Evolutionary conservation across 2,113 vertebrate genomes (phyloP).

Genomic region (Phylloscopus whistleri): DNA sequence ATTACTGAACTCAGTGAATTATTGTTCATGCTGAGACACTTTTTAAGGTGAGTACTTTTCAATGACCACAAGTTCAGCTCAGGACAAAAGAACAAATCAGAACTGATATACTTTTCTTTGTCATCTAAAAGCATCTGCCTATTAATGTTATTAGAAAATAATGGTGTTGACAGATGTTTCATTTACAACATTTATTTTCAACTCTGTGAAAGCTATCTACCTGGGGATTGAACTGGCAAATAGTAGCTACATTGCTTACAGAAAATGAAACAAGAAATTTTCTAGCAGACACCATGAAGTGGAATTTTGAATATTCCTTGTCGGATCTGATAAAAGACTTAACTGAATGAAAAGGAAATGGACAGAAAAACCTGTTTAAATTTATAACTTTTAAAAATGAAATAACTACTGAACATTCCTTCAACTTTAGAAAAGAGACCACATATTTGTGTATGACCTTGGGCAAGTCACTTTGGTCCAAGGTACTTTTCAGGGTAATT

Average conservation of each 20-base stretch:
- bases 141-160: conserved; percentile 80
- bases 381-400: not conserved
- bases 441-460: not conserved
- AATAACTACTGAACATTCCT: conserved; percentile 16
- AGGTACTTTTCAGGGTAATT: not conserved
- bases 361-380: not conserved
- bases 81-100: conserved; percentile 48
- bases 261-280: conserved; percentile 52
- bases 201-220: conserved; percentile 66
- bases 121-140: conserved; percentile 71
- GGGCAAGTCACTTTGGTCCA: not conserved
- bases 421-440: not conserved
- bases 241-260: conserved; percentile 25
- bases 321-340: conserved; percentile 39
- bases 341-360: conserved; percentile 33
- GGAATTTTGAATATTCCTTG: conserved; percentile 38
- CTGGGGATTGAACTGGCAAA: conserved; percentile 69
- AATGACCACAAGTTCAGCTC: conserved; percentile 19
- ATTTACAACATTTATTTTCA: conserved; percentile 74
- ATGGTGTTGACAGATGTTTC: conserved; percentile 73
- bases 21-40: not conserved
- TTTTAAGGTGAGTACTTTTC: conserved; percentile 31
- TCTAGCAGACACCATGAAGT: conserved; percentile 12
- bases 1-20: not conserved
- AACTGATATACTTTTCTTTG: conserved; percentile 41